Evolutionary conservation across 1,140 invertebrate species (phyloP), one percentile per base, ranked within the genome.

Genomic region (Drosophila kepulauana): DNA sequence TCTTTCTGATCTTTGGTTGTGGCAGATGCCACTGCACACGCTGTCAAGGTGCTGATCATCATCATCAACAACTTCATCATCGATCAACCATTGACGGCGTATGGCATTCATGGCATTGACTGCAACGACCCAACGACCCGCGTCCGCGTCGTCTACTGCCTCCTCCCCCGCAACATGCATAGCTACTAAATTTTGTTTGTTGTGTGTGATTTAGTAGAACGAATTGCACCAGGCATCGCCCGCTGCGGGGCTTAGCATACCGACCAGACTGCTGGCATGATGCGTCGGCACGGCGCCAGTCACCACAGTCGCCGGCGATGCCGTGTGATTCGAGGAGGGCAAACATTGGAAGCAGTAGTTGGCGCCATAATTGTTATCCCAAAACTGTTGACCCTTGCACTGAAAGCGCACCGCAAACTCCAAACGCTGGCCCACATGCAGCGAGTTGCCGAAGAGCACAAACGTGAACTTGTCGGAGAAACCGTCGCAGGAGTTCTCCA

Each of bases 401-500:
- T 96, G 95, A 93, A 97, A 99, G 30, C 96, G 94, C 4, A 98
- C 94, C 1, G 97, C 97, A 68, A 98, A 95, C 90, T 97, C 96
- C 7, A 98, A 87, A 45, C 95, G 94, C 75, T 96, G 95, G 0
- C 97, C 97, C 2, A 96, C 93, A 6, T 94, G 93, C 76, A 98
- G 93, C 41, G 94, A 95, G 79, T 96, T 95, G 64, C 95, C 95
- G 70, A 96, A 97, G 1, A 97, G 84, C 5, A 95, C 91, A 80
- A 99, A 96, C 6, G 95, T 95, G 91, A 99, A 99, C 70, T 96
- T 96, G 91, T 99, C 98, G 10, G 97, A 98, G 77, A 97, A 97
- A 1, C 98, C 98, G 84, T 99, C 98, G 93, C 97, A 98, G 0
- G 98, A 98, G 79, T 97, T 96, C 43, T 95, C 94, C 35, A 98